These are phyloP conservation scores for Zeugodacus cucurbitae DNA, from an alignment of 1,140 invertebrate species.

Conservation along the genomic window DNA sequence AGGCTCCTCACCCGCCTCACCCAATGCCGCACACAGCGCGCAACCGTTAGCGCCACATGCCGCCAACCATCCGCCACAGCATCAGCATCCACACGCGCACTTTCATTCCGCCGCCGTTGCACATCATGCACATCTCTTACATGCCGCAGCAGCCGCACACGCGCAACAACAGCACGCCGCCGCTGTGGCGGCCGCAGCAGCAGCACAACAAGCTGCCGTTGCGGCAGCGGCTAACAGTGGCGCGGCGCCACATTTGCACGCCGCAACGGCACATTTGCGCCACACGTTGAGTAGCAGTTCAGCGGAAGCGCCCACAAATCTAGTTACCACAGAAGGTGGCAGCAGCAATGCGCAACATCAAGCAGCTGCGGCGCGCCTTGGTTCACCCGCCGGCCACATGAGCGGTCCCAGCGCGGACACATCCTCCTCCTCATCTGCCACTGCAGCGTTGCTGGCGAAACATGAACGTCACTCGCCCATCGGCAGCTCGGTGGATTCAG, in stretches of 20 bases:
- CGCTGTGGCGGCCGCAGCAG: constrained; percentile 55
- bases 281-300: constrained; percentile 33
- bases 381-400: constrained; percentile 44
- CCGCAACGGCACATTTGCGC: constrained; percentile 47
- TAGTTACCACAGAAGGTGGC: neutral
- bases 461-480: constrained; percentile 63
- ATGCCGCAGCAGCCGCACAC: constrained; percentile 59
- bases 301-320: constrained; percentile 4
- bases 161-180: constrained; percentile 59
- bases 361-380: neutral
- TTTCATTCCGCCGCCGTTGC: constrained; percentile 62
- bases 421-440: constrained; percentile 37
- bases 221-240: constrained; percentile 47
- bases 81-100: constrained; percentile 53
- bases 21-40: constrained; percentile 52
- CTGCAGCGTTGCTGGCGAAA: constrained; percentile 49
- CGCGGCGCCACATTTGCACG: neutral
- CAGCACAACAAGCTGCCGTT: constrained; percentile 54
- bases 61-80: constrained; percentile 51
- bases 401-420: constrained; percentile 46
- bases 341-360: neutral
- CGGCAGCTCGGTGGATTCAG: constrained; percentile 66
- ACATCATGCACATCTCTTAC: constrained; percentile 61
- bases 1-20: constrained; percentile 46
- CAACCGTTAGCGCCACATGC: constrained; percentile 45